Evolutionary conservation across 2,888 invertebrate genomes (phyloP).

Genomic region (Cylindroiulus punctatus): DNA sequence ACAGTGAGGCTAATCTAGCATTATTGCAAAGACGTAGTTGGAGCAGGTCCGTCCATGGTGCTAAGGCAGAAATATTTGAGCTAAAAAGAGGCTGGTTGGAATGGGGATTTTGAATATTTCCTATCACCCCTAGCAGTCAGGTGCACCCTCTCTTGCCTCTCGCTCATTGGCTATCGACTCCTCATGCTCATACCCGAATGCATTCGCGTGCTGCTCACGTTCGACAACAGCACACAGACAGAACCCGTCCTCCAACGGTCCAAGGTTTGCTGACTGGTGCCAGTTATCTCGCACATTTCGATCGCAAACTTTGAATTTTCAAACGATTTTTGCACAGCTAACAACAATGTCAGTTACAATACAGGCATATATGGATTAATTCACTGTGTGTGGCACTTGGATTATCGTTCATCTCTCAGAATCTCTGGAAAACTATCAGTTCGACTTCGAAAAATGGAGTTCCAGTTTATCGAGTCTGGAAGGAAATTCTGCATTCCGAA

Average conservation of each 20-base stretch:
- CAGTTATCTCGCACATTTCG: not conserved
- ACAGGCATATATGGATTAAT: not conserved
- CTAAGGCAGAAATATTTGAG: not conserved
- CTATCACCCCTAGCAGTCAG: slow-evolving; percentile 17
- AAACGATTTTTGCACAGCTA: not conserved
- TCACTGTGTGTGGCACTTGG: not conserved
- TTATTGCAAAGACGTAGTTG: not conserved
- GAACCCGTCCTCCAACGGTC: not conserved
- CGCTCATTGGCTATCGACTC: not conserved
- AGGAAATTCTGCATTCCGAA: not conserved
- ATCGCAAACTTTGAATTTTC: not conserved
- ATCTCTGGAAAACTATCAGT: not conserved
- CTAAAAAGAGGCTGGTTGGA: not conserved
- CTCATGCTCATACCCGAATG: not conserved
- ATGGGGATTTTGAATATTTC: too few species aligned
- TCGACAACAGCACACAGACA: too few species aligned
- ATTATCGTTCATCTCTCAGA: not conserved
- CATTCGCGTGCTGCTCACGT: slow-evolving; percentile 27
- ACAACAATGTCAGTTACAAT: not conserved
- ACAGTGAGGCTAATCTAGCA: slow-evolving; percentile 5
- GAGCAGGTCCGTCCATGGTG: not conserved
- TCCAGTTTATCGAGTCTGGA: not conserved
- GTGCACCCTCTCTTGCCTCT: slow-evolving; percentile 10
- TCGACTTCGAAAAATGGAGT: not conserved
- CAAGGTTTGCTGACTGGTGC: slow-evolving; percentile 20